Percentiles rank a stretch among this genome's conserved stretches.
Conservation (phyloP, 2,888 invertebrate species). For the Ornithoptera priamus region DNA sequence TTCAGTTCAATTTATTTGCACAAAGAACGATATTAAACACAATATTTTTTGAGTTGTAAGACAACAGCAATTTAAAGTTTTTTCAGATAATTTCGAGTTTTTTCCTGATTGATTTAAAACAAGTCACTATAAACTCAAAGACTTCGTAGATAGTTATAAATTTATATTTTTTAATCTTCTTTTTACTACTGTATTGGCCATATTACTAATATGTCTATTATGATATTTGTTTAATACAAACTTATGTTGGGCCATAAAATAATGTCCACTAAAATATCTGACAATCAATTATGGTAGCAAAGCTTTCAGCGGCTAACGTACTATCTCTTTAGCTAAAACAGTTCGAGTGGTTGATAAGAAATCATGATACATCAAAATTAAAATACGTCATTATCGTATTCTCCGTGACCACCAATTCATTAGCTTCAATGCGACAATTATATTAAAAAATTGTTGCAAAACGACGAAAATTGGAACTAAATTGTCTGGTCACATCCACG, state of each 20-base stretch:
- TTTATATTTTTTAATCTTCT: too few species aligned
- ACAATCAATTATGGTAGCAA: too few species aligned
- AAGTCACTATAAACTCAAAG: too few species aligned
- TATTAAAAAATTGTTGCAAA: conserved; percentile 23
- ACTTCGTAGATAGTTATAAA: too few species aligned
- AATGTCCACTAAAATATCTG: too few species aligned
- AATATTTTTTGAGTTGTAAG: not conserved
- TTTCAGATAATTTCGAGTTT: too few species aligned
- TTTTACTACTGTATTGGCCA: too few species aligned
- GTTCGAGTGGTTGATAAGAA: not conserved
- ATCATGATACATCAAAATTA: not conserved
- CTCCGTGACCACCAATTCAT: not conserved
- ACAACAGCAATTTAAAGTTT: too few species aligned
- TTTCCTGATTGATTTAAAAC: too few species aligned
- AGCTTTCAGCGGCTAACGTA: not conserved
- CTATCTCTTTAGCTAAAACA: not conserved
- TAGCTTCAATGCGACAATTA: conserved; percentile 18
- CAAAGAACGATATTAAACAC: not conserved
- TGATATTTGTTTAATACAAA: too few species aligned
- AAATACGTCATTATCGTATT: not conserved
- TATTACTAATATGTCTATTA: too few species aligned
- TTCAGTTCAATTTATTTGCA: not conserved
- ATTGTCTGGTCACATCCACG: conserved; percentile 26
- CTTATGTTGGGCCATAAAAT: too few species aligned
- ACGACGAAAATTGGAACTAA: conserved; percentile 17